Evolutionary conservation across 2,888 invertebrate genomes (phyloP).

Genomic region (Ferdinandea cuprea): DNA sequence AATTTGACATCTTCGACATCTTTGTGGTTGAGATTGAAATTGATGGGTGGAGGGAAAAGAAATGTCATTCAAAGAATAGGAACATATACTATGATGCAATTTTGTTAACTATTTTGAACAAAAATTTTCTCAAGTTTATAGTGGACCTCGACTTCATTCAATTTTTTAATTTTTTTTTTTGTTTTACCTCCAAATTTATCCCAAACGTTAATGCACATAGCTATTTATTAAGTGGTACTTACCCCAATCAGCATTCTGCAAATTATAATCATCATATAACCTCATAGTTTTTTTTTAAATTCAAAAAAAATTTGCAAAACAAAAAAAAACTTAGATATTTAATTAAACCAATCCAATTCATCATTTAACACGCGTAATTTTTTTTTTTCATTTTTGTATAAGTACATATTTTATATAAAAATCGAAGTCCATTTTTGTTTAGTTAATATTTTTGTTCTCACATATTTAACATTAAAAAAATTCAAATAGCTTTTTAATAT

Average conservation of each 20-base stretch:
- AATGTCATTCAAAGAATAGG: slow-evolving; percentile 68
- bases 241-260: slow-evolving; percentile 59
- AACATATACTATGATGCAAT: slow-evolving; percentile 39
- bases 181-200: slow-evolving; percentile 74
- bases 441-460: slow-evolving; percentile 83
- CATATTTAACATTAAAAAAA: slow-evolving; percentile 75
- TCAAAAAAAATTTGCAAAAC: slow-evolving; percentile 59
- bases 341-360: slow-evolving; percentile 65
- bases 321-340: slow-evolving; percentile 70
- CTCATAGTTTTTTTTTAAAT: slow-evolving; percentile 54
- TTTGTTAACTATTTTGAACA: slow-evolving; percentile 67
- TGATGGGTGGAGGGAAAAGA: slow-evolving; percentile 57
- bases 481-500: slow-evolving; percentile 38
- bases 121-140: slow-evolving; percentile 70
- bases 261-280: slow-evolving; percentile 32
- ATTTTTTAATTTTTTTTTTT: slow-evolving; percentile 77
- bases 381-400: slow-evolving; percentile 12
- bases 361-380: slow-evolving; percentile 47
- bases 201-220: slow-evolving; percentile 48
- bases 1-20: slow-evolving; percentile 99
- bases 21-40: slow-evolving; percentile 82
- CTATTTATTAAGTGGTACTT: slow-evolving; percentile 60
- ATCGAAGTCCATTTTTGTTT: slow-evolving; percentile 83
- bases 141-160: slow-evolving; percentile 82
- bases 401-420: slow-evolving; percentile 77